phyloP scores from a whole-genome alignment of 2,797 vertebrate species.

The Calcarius lapponicus region DNA sequence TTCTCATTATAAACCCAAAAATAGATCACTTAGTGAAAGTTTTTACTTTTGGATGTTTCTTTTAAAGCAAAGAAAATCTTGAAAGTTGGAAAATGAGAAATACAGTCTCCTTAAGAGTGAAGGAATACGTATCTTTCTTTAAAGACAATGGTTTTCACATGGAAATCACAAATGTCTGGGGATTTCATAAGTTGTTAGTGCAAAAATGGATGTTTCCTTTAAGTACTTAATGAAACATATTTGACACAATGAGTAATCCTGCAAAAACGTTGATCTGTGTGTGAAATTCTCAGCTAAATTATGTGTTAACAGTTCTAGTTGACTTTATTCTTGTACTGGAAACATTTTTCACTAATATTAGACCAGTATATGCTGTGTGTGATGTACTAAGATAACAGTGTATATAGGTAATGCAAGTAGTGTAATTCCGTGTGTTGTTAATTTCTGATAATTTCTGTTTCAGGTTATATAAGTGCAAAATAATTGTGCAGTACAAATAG shows the following conservation, averaged over 20 bases:
- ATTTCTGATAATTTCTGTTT: not conserved
- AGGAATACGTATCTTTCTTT: not conserved
- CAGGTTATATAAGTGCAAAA: not conserved
- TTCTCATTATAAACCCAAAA: not conserved
- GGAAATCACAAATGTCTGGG: not conserved
- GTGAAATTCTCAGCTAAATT: not conserved
- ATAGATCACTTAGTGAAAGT: rapidly evolving
- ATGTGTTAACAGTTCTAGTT: not conserved
- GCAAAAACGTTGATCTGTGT: not conserved
- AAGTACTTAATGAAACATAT: not conserved
- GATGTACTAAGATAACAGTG: not conserved
- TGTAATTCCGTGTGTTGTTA: not conserved
- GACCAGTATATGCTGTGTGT: not conserved
- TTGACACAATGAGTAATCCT: not conserved
- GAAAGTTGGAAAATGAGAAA: not conserved
- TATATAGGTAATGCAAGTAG: not conserved
- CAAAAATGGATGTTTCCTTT: not conserved
- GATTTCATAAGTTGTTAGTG: not conserved
- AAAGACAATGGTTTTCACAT: not conserved
- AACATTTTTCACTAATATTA: not conserved
- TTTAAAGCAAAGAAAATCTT: not conserved
- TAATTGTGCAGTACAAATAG: not conserved
- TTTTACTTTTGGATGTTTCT: not conserved
- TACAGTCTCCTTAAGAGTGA: not conserved
- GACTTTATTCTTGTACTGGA: not conserved